phyloP scores from a whole-genome alignment of 53 echinoderm and acorn worm genomes.

The Apostichopus leukothele region DNA sequence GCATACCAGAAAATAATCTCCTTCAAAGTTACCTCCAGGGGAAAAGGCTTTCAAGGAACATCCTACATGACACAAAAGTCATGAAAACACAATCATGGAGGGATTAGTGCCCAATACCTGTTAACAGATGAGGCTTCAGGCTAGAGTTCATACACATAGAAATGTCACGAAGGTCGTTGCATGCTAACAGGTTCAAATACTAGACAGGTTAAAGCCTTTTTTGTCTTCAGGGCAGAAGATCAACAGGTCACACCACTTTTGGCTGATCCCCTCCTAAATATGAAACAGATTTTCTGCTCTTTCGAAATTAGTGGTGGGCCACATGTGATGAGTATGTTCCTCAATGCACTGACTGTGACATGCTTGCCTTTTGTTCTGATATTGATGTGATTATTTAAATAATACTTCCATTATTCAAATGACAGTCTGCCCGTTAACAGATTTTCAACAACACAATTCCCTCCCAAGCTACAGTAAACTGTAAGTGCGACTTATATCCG shows the following conservation, averaged over 20 bases:
- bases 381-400: no score
- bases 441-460: no score
- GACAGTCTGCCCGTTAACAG: no score
- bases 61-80: conserved; percentile 7
- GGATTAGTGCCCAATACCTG: conserved; percentile 20
- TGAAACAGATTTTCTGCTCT: neutral
- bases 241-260: neutral
- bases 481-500: no score
- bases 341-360: no score
- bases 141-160: neutral
- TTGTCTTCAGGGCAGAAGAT: neutral
- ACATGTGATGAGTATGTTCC: no score
- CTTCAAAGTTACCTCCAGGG: neutral
- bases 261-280: conserved; percentile 6
- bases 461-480: no score
- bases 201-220: neutral
- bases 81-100: neutral
- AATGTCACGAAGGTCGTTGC: neutral
- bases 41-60: neutral
- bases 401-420: no score
- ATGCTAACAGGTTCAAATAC: neutral
- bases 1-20: conserved; percentile 11
- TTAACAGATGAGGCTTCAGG: conserved; percentile 28
- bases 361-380: no score
- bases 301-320: neutral